Conservation (phyloP, 1,140 invertebrate species). For the Drosophila aff. region DNA sequence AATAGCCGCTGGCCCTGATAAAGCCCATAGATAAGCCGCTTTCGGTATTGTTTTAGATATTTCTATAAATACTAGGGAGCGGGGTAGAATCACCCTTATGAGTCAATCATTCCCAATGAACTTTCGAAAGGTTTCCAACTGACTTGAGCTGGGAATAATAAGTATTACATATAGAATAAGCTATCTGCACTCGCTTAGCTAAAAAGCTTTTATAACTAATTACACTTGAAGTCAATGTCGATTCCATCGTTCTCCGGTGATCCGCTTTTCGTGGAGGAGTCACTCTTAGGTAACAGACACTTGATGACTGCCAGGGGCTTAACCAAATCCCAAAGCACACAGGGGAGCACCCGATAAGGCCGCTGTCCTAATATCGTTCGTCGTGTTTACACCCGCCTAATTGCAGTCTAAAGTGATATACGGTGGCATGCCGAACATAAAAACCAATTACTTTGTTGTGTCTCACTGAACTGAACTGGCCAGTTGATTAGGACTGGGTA, state of each 20-base stretch:
- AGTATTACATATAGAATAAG: background rate
- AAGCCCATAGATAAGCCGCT: constrained; percentile 22
- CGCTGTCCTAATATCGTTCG: constrained; percentile 16
- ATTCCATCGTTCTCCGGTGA: constrained; percentile 34
- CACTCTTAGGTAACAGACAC: constrained; percentile 45
- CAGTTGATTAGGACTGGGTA: background rate
- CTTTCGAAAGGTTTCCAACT: background rate
- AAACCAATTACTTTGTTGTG: constrained; percentile 22
- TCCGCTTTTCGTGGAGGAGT: constrained; percentile 30
- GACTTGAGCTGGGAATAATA: background rate
- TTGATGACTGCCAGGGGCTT: constrained; percentile 21
- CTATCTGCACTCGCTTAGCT: constrained; percentile 23
- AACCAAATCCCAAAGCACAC: constrained; percentile 20
- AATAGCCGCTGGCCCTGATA: constrained; percentile 34
- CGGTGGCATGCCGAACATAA: constrained; percentile 20
- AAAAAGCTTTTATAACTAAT: constrained; percentile 26
- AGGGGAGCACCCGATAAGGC: constrained; percentile 38
- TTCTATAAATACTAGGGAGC: constrained; percentile 33
- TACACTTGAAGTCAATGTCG: constrained; percentile 41
- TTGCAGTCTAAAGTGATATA: constrained; percentile 49
- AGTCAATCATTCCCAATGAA: constrained; percentile 19
- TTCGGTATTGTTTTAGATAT: constrained; percentile 30
- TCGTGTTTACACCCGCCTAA: constrained; percentile 34
- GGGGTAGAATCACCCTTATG: constrained; percentile 11
- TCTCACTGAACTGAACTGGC: constrained; percentile 3